These are phyloP conservation scores for Drosophila pseudotalamancana DNA, from an alignment of 2,888 invertebrate species.

Conservation along the genomic window DNA sequence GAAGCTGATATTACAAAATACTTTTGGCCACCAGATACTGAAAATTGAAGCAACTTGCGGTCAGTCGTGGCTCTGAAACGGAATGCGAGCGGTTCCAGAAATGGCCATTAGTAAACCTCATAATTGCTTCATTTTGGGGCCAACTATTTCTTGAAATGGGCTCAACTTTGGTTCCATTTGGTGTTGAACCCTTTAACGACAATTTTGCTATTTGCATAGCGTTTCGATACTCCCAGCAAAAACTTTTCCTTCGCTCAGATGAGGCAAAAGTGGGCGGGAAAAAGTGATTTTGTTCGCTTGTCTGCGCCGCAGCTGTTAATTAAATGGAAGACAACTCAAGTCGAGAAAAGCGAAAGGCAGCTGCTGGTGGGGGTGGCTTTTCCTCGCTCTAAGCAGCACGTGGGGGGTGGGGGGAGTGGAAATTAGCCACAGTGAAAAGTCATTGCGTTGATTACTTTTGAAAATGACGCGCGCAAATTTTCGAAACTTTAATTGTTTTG, in stretches of 20 bases:
- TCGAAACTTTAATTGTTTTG: conserved; percentile 82
- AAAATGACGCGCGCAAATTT: conserved; percentile 75
- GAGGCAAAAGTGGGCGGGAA: conserved; percentile 9
- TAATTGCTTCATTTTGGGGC: conserved; percentile 82
- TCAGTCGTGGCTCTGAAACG: conserved; percentile 23
- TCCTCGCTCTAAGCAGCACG: not conserved
- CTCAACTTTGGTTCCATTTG: conserved; percentile 33
- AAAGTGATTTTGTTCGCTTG: conserved; percentile 66
- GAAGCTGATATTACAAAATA: conserved; percentile 68
- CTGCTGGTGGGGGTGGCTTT: conserved; percentile 1
- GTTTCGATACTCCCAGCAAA: conserved; percentile 11
- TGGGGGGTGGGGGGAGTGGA: conserved; percentile 10
- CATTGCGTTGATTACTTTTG: conserved; percentile 80
- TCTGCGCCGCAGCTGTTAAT: conserved; percentile 74
- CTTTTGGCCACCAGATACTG: conserved; percentile 10
- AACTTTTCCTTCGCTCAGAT: conserved; percentile 7
- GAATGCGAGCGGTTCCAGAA: conserved; percentile 52
- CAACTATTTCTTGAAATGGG: conserved; percentile 56
- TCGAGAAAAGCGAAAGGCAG: conserved; percentile 27
- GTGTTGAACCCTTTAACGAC: conserved; percentile 41
- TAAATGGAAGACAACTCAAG: conserved; percentile 79
- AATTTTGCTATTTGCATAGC: conserved; percentile 21
- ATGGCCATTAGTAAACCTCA: conserved; percentile 84
- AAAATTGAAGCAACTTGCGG: conserved; percentile 37
- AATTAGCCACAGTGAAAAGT: conserved; percentile 81